Evolutionary conservation across 2,113 vertebrate genomes (phyloP).

Genomic region (Sander vitreus): DNA sequence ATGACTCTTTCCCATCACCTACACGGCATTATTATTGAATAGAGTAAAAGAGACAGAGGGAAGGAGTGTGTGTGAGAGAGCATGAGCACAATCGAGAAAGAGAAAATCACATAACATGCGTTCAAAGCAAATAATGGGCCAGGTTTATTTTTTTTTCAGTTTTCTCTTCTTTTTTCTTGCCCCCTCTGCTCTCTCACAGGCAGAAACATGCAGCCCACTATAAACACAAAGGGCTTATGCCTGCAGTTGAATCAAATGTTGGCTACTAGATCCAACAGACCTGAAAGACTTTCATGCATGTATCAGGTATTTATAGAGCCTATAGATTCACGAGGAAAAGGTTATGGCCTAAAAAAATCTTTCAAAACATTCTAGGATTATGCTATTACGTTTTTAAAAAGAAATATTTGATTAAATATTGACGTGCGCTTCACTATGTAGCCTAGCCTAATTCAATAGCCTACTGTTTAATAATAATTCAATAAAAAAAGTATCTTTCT

Average conservation of each 20-base stretch:
- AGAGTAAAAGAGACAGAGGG: not conserved
- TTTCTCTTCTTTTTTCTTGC: not conserved
- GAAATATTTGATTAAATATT: not conserved
- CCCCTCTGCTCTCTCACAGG: not conserved
- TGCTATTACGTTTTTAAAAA: too few species aligned
- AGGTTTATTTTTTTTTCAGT: not conserved
- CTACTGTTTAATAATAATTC: too few species aligned
- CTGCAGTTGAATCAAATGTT: not conserved
- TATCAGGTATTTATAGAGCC: not conserved
- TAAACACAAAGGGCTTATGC: not conserved
- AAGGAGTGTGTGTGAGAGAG: not conserved
- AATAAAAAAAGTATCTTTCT: too few species aligned
- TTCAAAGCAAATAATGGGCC: not conserved
- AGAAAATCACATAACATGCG: too few species aligned
- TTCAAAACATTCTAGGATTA: not conserved
- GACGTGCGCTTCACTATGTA: not conserved
- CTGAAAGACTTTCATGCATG: not conserved
- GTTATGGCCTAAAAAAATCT: rapidly evolving
- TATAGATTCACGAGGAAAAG: not conserved
- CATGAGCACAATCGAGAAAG: too few species aligned
- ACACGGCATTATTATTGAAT: not conserved
- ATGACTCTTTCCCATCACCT: not conserved
- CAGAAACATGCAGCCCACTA: not conserved
- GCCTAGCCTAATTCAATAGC: too few species aligned
- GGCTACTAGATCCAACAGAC: not conserved